phyloP scores from a whole-genome alignment of 2,888 invertebrate genomes.

The Drosophila diplacantha region DNA sequence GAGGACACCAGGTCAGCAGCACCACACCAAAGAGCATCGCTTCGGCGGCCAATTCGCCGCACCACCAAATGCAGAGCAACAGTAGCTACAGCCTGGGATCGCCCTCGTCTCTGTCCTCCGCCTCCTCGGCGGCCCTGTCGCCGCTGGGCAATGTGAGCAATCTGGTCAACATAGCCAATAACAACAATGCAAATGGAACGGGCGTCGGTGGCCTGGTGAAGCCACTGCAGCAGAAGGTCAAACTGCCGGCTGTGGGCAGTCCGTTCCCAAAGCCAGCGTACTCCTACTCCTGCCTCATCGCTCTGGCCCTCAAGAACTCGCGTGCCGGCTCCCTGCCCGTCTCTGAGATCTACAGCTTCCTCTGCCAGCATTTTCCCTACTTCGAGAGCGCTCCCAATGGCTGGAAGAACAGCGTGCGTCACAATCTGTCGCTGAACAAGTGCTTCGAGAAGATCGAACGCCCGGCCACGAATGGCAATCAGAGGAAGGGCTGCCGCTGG shows the following conservation, averaged over 20 bases:
- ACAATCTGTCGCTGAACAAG: slow-evolving; percentile 97
- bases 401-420: slow-evolving; percentile 99
- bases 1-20: slow-evolving; percentile 59
- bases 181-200: slow-evolving; percentile 13
- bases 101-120: slow-evolving; percentile 50
- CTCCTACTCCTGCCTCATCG: slow-evolving; percentile 98
- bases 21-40: slow-evolving; percentile 75
- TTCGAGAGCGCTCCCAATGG: slow-evolving; percentile 98
- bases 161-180: slow-evolving; percentile 44
- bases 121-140: slow-evolving; percentile 38
- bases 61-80: slow-evolving; percentile 57
- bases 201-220: slow-evolving; percentile 50
- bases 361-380: slow-evolving; percentile 99
- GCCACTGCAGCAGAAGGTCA: slow-evolving; percentile 70
- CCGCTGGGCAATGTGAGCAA: slow-evolving; percentile 47
- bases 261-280: slow-evolving; percentile 97
- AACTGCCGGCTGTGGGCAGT: slow-evolving; percentile 63
- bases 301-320: slow-evolving; percentile 98
- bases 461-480: slow-evolving; percentile 90
- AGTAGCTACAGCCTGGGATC: slow-evolving; percentile 48
- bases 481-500: slow-evolving; percentile 94
- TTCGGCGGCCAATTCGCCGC: slow-evolving; percentile 69
- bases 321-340: slow-evolving; percentile 96
- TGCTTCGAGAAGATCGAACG: slow-evolving; percentile 99
- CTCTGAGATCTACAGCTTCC: slow-evolving; percentile 98